Evolutionary conservation across 2,113 vertebrate species (phyloP), one percentile per base, ranked within the genome.

Genomic region (Paraplagusia blochii): DNA sequence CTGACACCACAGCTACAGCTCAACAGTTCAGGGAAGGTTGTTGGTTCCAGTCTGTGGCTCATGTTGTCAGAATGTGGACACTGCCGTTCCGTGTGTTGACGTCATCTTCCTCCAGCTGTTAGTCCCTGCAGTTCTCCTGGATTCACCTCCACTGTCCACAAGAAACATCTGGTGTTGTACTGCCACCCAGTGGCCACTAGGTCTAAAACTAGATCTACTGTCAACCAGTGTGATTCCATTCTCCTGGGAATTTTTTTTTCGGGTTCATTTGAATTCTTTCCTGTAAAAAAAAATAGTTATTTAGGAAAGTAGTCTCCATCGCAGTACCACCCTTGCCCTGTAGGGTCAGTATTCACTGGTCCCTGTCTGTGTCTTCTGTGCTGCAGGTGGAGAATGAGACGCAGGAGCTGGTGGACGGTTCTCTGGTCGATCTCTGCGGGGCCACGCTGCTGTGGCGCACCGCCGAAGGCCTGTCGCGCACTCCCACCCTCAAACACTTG

Each of bases 391-490:
- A 99, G 74, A 90, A 91, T 0, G 97, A 99, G 87, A 91, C 88
- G 0, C 98, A 99, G 83, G 95, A 98, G 70, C 93, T 99, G 40
- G 93, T 98, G 14, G 97, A 99, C 11, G 97, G 97, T 74, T 98
- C 96, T 0, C 89, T 99, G 40, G 94, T 99, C 1, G 97, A 99
- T 77, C 91, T 99, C 5, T 99, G 97, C 0, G 97, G 97, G 0
- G 97, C 97, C 0, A 97, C 97, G 0, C 79, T 99, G 82, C 88
- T 99, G 70, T 99, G 97, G 97, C 95, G 97, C 59, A 99, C 97
- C 0, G 95, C 97, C 0, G 97, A 99, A 64, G 97, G 97, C 43
- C 94, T 99, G 13, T 74, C 95, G 0, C 95, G 93, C 80, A 97
- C 97, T 0, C 97, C 97, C 1, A 99, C 97, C 0, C 87, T 98